Base-by-base conservation (phyloP, 2,797 vertebrate species). In the Amblyraja radiata region DNA sequence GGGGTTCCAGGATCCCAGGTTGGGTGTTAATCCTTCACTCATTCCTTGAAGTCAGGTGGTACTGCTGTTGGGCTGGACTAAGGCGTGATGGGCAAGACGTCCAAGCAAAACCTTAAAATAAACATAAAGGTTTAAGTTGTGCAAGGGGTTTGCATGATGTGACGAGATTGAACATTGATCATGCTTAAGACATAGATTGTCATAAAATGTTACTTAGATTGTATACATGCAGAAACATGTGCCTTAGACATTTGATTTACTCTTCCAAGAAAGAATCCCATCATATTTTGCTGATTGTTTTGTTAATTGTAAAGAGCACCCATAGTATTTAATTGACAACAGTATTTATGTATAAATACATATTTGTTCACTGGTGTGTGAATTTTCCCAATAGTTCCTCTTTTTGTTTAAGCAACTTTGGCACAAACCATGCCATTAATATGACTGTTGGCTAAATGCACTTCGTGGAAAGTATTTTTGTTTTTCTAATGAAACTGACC, bases 241-340 rank as follows among this genome's bases (percentile, higher is more conserved):
- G 90, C 90, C 90, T 92, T 92, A 92, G 90, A 92, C 73, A 92
- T 92, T 92, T 92, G 90, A 92, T 92, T 92, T 92, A 74, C 54
- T 76, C 13, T 65, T 21, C 28, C n/a, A 32, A 63, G 58, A 86
- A 86, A 86, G n/a, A 88, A 92, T 54, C 23, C 36, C 90, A 76
- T 76, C 23, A 71, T 54, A 73, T 73, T 92, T 92, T 71, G 71
- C 90, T 92, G 71, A 92, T 92, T 54, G 71, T 91, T 71, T 91
- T 91, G 90, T 91, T 68, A 74, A 91, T 91, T 92, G 90, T 92
- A 58, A 92, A 92, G 90, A 92, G 71, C 46, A 58, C 90, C 90
- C 90, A 92, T 92, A 92, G 90, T 92, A 92, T 92, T 74, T 92
- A 92, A 92, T 39, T 92, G 90, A 92, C 90, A 76, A 92, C 90